Evolutionary conservation across 2,113 vertebrate genomes (phyloP).

Genomic region (Pseudopipra pipra): DNA sequence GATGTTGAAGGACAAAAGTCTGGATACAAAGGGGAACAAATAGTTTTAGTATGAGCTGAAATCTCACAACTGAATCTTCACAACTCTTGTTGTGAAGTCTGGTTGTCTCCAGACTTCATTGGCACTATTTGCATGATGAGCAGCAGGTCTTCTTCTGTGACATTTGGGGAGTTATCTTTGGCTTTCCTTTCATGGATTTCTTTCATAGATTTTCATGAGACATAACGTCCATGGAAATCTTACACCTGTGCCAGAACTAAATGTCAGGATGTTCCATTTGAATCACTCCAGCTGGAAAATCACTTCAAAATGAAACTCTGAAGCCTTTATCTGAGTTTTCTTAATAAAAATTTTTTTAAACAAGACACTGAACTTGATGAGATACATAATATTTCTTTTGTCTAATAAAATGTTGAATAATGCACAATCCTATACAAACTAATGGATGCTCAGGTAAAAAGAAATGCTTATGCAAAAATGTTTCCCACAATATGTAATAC

Average conservation of each 20-base stretch:
- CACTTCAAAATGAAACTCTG: neutral
- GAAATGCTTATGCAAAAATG: neutral
- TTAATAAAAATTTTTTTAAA: neutral
- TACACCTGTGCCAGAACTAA: constrained; percentile 10
- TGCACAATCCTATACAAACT: neutral
- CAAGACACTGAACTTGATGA: neutral
- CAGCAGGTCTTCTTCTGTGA: neutral
- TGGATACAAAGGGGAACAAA: neutral
- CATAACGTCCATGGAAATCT: neutral
- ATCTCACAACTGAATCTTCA: neutral
- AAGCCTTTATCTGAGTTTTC: neutral
- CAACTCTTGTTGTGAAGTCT: neutral
- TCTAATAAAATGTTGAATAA: neutral
- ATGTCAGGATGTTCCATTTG: neutral
- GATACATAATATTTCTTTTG: neutral
- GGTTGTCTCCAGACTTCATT: neutral
- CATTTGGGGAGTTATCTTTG: neutral
- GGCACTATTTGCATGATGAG: neutral
- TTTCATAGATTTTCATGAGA: neutral
- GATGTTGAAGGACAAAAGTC: neutral
- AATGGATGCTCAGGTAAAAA: neutral
- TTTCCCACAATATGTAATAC: neutral
- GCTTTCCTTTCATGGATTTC: constrained; percentile 1
- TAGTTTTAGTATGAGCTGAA: neutral
- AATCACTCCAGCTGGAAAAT: neutral